Conservation (phyloP, 2,113 vertebrate genomes). For the Perca schrenkii region DNA sequence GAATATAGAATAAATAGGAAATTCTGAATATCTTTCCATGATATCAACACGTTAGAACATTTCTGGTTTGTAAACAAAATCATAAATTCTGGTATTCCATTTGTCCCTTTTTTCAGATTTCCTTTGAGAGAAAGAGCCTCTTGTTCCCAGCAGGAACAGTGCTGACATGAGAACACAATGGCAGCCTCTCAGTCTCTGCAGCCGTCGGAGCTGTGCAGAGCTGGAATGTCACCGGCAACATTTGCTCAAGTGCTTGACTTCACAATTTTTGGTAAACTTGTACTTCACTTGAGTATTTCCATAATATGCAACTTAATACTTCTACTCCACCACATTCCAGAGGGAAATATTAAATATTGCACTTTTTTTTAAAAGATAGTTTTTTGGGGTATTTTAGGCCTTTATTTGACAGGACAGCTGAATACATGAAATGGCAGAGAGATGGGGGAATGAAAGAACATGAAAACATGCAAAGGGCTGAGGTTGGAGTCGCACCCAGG, state of each 20-base stretch:
- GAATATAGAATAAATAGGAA: background rate
- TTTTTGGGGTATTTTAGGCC: too few species aligned
- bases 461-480: too few species aligned
- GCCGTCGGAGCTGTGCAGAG: background rate
- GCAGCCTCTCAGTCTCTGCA: background rate
- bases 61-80: background rate
- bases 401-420: too few species aligned
- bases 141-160: slow-evolving; percentile 40
- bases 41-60: background rate
- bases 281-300: background rate
- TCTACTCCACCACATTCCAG: background rate
- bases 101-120: background rate
- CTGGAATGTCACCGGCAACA: background rate
- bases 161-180: slow-evolving; percentile 23
- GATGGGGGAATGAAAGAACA: too few species aligned
- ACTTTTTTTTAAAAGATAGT: too few species aligned
- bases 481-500: too few species aligned
- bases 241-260: background rate
- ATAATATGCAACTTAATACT: background rate
- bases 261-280: background rate
- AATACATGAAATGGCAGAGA: too few species aligned
- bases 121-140: slow-evolving; percentile 31
- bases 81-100: background rate
- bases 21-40: too few species aligned
- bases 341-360: background rate